Conservation (phyloP, 2,113 vertebrate species). For the Sus scrofa region DNA sequence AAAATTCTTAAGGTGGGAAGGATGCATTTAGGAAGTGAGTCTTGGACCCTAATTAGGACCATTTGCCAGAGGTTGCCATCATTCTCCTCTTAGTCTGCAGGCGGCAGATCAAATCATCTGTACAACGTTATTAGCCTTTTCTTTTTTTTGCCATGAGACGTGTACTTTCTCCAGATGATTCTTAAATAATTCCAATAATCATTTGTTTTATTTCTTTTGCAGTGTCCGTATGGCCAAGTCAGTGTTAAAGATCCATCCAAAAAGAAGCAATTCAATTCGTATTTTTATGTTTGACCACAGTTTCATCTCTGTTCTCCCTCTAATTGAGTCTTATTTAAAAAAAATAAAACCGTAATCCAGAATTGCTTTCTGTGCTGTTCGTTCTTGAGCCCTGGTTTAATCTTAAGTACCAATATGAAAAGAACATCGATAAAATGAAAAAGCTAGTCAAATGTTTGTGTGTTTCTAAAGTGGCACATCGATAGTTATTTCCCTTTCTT, state of each 20-base stretch:
- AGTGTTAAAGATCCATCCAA: slow-evolving; percentile 91
- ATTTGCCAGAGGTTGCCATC: slow-evolving; percentile 83
- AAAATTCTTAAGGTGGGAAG: slow-evolving; percentile 77
- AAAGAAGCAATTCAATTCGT: slow-evolving; percentile 91
- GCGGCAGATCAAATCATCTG: slow-evolving; percentile 83
- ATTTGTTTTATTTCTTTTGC: slow-evolving; percentile 85
- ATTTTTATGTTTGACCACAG: slow-evolving; percentile 88
- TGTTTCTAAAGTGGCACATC: slow-evolving; percentile 37
- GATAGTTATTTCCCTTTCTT: slow-evolving; percentile 60
- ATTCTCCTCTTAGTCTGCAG: slow-evolving; percentile 79
- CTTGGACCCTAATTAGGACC: slow-evolving; percentile 85
- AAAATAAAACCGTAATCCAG: neutral
- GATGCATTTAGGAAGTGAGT: slow-evolving; percentile 84
- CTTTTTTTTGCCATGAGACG: slow-evolving; percentile 71
- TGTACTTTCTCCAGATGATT: slow-evolving; percentile 75
- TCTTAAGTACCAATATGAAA: slow-evolving; percentile 57
- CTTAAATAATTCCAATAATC: slow-evolving; percentile 68
- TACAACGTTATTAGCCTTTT: slow-evolving; percentile 77
- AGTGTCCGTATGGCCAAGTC: slow-evolving; percentile 94
- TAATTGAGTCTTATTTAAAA: neutral
- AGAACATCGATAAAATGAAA: slow-evolving; percentile 79
- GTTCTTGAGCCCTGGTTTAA: neutral
- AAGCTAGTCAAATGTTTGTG: slow-evolving; percentile 62
- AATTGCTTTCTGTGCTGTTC: neutral
- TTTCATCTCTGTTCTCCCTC: neutral